Evolutionary conservation across 1,140 invertebrate species (phyloP), one percentile per base, ranked within the genome.

Genomic region (Lepidurus arcticus): DNA sequence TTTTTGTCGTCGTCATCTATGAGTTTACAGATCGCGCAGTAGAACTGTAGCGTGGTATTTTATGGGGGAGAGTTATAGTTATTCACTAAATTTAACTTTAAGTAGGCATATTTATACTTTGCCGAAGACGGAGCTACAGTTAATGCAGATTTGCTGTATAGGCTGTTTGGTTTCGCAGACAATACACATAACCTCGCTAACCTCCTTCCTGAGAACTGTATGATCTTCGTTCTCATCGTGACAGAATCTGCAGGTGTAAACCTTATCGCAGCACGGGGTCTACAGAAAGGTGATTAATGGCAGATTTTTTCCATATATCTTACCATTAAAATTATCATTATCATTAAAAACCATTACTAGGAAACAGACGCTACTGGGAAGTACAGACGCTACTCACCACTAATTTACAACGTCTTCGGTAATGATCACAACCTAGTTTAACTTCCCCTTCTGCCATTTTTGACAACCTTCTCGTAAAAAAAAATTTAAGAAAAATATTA

Each of bases 1-100:
- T 91, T 88, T 83, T 93, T 94, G 81, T 95, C 93, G 78, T 92
- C 91, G 83, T 95, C 93, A 83, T 95, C 94, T 84, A 93, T 95
- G n/a, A 96, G 85, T 85, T 93, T 93, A 85, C 94, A 96, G 78
- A 93, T 90, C 7, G 90, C 85, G 82, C 94, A 96, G 76, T 91
- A 94, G 85, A 95, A 96, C 90, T 93, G 85, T 16, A 83, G 73
- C 80, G 26, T 45, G 21, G 74, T 76, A 81, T 43, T 73, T 43
- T n/a, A 65, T 4, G 74, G 73, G 45, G 34, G 74, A 44, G 11
- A 44, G n/a, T 73, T 78, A 78, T 26, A 73, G 78, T 16, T n/a
- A 2, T 42, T 44, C 1, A 73, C 44, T 26, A 44, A 80, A 75
- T 44, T 21, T 44, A 16, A 42, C 24, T 42, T 34, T 42, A 79